Evolutionary conservation across 1,140 invertebrate genomes (phyloP).

Genomic region (Araneus ventricosus): DNA sequence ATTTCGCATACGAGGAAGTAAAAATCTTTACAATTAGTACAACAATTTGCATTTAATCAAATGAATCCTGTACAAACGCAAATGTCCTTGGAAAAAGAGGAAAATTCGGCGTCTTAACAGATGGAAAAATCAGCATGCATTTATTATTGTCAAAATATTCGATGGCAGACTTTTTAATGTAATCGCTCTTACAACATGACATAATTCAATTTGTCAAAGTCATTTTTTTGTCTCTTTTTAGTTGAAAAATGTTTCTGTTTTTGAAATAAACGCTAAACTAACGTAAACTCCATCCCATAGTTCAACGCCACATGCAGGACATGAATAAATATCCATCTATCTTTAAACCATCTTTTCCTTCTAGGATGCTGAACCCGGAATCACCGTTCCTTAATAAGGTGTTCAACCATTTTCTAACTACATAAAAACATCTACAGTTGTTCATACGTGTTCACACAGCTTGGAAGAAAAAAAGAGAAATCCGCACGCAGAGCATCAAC

Average conservation of each 20-base stretch:
- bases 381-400: background rate
- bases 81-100: no score
- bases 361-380: slow-evolving; percentile 56
- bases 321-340: background rate
- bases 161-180: no score
- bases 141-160: no score
- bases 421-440: slow-evolving; percentile 31
- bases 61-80: no score
- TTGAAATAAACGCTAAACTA: background rate
- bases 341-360: background rate
- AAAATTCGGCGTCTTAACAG: no score
- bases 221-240: no score
- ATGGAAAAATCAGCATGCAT: no score
- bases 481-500: background rate
- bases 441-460: background rate
- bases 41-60: no score
- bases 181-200: no score
- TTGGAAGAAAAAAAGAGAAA: slow-evolving; percentile 18
- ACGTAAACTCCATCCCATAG: background rate
- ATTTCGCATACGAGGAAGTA: no score
- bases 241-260: background rate
- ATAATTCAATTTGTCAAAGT: no score
- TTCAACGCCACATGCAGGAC: background rate
- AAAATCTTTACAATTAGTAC: no score
- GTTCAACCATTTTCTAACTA: background rate